Percentiles rank a stretch among this genome's conserved stretches.
These are phyloP conservation scores for Bradypus variegatus DNA, from an alignment of 2,797 vertebrate genomes.

Conservation along the genomic window DNA sequence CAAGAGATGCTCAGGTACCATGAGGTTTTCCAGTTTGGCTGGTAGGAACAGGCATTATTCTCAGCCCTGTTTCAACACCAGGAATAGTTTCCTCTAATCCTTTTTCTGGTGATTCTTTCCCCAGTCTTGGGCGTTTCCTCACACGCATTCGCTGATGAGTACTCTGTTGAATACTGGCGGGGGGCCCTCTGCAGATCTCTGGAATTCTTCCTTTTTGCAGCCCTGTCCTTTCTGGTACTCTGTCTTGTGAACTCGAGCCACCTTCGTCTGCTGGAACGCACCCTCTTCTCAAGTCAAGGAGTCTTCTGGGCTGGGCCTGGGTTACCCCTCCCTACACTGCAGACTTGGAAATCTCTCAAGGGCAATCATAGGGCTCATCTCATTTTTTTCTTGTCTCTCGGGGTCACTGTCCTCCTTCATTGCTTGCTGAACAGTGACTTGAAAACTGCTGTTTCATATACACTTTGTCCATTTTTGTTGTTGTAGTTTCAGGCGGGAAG, in stretches of 20 bases:
- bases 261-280: neutral
- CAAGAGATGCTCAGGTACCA: neutral
- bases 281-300: neutral
- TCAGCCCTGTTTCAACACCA: neutral
- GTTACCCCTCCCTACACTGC: too few species aligned
- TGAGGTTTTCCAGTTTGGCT: too few species aligned
- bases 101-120: neutral
- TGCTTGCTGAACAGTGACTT: neutral
- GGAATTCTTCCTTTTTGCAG: neutral
- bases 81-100: neutral
- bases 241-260: neutral
- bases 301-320: neutral
- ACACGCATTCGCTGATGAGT: neutral
- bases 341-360: neutral
- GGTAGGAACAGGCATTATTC: neutral
- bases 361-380: neutral
- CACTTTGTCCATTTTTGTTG: neutral
- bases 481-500: neutral
- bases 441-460: neutral
- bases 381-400: neutral
- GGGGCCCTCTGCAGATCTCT: neutral
- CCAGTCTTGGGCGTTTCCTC: neutral
- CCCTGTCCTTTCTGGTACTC: neutral
- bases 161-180: neutral
- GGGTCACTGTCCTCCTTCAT: too few species aligned